Percentiles rank a stretch among this genome's conserved stretches.
phyloP scores from a whole-genome alignment of 2,113 vertebrate genomes.

The Neofelis nebulosa region DNA sequence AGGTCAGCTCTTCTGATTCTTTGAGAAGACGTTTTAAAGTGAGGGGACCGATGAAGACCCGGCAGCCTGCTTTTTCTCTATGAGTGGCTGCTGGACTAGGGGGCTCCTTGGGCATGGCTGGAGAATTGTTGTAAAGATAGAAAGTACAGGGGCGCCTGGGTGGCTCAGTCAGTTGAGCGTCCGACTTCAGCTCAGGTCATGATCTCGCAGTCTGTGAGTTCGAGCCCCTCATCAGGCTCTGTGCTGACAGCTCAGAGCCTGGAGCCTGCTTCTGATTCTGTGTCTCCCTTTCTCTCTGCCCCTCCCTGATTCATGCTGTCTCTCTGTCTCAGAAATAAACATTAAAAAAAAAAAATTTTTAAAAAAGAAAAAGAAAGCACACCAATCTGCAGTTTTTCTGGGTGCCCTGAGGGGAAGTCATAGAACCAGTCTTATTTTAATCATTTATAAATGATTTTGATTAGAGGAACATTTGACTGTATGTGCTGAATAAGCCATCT shows the following conservation, averaged over 20 bases:
- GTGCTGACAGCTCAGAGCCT: no score
- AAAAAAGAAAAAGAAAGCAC: background rate
- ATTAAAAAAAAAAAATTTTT: no score
- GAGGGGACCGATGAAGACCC: background rate
- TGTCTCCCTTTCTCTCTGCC: no score
- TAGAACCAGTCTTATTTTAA: background rate
- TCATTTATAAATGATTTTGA: background rate
- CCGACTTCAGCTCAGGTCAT: no score
- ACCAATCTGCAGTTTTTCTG: background rate
- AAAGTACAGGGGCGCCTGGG: background rate
- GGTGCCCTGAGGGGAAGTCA: background rate
- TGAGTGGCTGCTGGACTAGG: background rate
- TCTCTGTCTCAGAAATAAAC: no score
- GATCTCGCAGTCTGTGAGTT: no score
- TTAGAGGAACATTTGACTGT: background rate
- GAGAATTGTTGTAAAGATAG: background rate
- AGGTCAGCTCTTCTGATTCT: background rate
- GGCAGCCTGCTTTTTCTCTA: background rate
- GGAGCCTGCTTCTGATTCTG: no score
- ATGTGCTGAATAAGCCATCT: background rate
- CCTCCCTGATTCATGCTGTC: no score
- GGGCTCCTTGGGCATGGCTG: background rate
- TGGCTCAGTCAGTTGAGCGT: no score
- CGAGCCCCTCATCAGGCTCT: no score
- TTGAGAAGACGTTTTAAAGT: background rate